Base-by-base conservation (phyloP, 1,140 invertebrate genomes). In the Cecropterus lyciades region DNA sequence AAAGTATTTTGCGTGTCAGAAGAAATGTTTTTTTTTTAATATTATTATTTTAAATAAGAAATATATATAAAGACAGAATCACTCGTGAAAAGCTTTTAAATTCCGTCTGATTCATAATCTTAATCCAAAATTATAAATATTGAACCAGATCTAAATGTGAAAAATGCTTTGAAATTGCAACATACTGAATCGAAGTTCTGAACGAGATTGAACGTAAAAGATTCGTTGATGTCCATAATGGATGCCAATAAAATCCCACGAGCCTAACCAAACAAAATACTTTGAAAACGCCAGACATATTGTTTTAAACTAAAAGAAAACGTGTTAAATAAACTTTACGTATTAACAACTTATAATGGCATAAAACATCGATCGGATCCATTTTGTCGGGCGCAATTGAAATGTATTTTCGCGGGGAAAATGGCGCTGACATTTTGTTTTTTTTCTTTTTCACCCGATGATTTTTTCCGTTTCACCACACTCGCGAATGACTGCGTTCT, bases 391-490 rank as follows among this genome's bases (percentile, higher is more conserved):
- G 60, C 48, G 49, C 59, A 64, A 68, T 69, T 56, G 46, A 51
- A 68, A 49, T 62, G 59, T 72, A 70, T 71, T 73, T 77, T 71
- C 73, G 71, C 59, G 67, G 71, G 62, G 59, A 78, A 77, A 76
- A 62, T 62, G 70, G 65, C 73, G 72, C 80, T 80, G 82, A 82
- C 81, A 77, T 79, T 79, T 70, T 55, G 65, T 68, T 72, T 79
- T 78, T 77, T 77, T 62, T 79, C n/a, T n/a, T n/a, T 85, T 80
- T 79, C 79, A 75, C 79, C 73, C 77, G 75, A 91, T 91, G 88
- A 91, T 91, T 91, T 89, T 62, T 91, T 89, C 84, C 88, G 72
- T 83, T 79, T 68, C 86, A 85, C 85, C 84, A 88, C 80, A 84
- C 80, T 80, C 83, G 76, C 80, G 82, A 85, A 82, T 88, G 84